Evolutionary conservation across 2,797 vertebrate genomes (phyloP).

Genomic region (Sebastolobus alascanus): DNA sequence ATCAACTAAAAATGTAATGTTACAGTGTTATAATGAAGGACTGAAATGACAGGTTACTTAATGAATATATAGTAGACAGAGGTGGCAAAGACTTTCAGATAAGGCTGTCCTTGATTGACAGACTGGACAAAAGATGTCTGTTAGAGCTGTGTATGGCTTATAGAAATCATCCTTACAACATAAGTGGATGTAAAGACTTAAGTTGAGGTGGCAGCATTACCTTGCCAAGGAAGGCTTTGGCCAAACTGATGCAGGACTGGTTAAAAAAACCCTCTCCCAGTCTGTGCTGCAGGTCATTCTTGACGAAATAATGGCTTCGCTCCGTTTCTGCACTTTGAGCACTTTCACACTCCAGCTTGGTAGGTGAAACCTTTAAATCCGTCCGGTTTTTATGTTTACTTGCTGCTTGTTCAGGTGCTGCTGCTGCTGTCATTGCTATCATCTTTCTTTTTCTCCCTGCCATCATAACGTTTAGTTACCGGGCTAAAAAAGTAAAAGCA

Average conservation of each 20-base stretch:
- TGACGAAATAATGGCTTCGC: constrained; percentile 85
- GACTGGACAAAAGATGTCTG: not conserved
- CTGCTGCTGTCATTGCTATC: not conserved
- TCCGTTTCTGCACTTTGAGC: constrained; percentile 9
- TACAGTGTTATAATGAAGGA: not conserved
- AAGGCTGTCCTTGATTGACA: not conserved
- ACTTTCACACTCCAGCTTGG: constrained; percentile 8
- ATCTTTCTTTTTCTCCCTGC: constrained; percentile 77
- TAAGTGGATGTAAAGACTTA: not conserved
- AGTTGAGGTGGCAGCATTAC: constrained; percentile 71
- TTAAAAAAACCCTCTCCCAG: constrained; percentile 88
- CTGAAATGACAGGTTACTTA: not conserved
- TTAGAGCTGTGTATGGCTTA: not conserved
- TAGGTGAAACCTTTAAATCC: not conserved
- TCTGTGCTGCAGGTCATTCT: constrained; percentile 51
- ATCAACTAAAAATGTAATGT: not conserved
- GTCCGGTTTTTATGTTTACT: not conserved
- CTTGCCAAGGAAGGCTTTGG: constrained; percentile 93
- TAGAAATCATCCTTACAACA: not conserved
- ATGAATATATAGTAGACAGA: not conserved
- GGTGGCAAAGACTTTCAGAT: not conserved
- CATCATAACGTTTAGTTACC: constrained; percentile 75
- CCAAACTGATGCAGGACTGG: constrained; percentile 88
- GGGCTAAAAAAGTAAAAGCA: not conserved
- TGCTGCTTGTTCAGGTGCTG: not conserved